Evolutionary conservation across 2,113 vertebrate genomes (phyloP), one percentile per base, ranked within the genome.

Genomic region (Tetraodon nigroviridis): DNA sequence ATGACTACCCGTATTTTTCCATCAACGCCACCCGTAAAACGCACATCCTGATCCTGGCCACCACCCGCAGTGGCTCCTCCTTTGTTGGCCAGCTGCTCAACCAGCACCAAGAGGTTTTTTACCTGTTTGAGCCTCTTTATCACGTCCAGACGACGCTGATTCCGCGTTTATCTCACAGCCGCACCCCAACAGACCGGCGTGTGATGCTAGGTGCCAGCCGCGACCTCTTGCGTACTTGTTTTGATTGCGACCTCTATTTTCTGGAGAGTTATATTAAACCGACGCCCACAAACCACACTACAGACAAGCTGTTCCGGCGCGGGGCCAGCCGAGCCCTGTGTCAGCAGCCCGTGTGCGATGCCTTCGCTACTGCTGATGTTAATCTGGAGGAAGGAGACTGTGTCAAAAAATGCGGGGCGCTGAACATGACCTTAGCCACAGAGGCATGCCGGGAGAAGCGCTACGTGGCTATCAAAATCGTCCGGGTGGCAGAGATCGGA

Each of bases 51-150:
- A 93, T 99, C 71, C 89, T 99, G 16, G 96, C 96, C 71, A 98
- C 96, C 22, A 99, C 96, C 0, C 92, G 96, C 22, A 97, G 94
- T 0, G 96, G 96, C 61, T 99, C 96, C 13, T 97, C 96, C 0
- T 99, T 99, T 18, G 92, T 97, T 0, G 96, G 95, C 60, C 96
- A 99, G 86, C 92, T 99, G 69, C 93, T 99, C 79, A 99, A 99
- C 87, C 96, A 99, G 84, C 95, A 99, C 85, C 92, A 93, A 2
- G 93, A 97, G 68, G 92, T 98, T 57, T 99, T 99, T 87, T 99
- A 98, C 89, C 89, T 99, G 86, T 99, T 98, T 2, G 96, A 99
- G 87, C 96, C 96, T 12, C 95, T 99, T 24, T 98, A 97, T 81
- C 96, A 98, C 0, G 95, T 98, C 29, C 95, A 98, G 87, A 93